A percentile compares a stretch with the other conserved stretches of the same genome.
Evolutionary conservation across 2,888 invertebrate species (phyloP).

Genomic region (Resseliella maxima): DNA sequence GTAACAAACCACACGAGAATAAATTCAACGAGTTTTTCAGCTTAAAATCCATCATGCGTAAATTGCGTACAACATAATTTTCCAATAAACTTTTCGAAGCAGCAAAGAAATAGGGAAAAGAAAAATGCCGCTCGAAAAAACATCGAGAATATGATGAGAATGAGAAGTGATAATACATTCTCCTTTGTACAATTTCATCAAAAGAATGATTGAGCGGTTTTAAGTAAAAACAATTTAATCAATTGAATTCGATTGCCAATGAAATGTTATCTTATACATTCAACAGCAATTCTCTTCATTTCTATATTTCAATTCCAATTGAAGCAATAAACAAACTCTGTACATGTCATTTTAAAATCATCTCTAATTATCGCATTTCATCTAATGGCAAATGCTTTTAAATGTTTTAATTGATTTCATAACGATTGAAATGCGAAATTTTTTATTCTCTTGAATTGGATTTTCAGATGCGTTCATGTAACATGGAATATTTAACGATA

Average conservation of each 20-base stretch:
- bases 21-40: constrained; percentile 33
- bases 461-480: background rate
- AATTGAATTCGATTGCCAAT: constrained; percentile 39
- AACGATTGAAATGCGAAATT: constrained; percentile 2
- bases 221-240: constrained; percentile 20
- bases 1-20: constrained; percentile 10
- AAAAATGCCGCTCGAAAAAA: background rate
- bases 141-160: background rate
- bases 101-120: too few species aligned
- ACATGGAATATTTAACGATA: background rate
- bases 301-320: background rate
- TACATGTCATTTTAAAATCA: background rate
- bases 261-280: background rate
- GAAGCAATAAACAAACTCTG: background rate
- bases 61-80: constrained; percentile 34
- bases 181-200: too few species aligned
- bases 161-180: constrained; percentile 25
- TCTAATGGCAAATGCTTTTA: background rate
- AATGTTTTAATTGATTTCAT: constrained; percentile 16
- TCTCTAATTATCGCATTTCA: constrained; percentile 39
- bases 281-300: background rate
- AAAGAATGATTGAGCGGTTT: constrained; percentile 17
- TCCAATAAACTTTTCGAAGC: too few species aligned
- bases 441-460: background rate
- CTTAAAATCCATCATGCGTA: constrained; percentile 46